Percentiles rank a stretch among this genome's conserved stretches.
Conservation (phyloP, 2,113 vertebrate species). For the Deroptyus accipitrinus region DNA sequence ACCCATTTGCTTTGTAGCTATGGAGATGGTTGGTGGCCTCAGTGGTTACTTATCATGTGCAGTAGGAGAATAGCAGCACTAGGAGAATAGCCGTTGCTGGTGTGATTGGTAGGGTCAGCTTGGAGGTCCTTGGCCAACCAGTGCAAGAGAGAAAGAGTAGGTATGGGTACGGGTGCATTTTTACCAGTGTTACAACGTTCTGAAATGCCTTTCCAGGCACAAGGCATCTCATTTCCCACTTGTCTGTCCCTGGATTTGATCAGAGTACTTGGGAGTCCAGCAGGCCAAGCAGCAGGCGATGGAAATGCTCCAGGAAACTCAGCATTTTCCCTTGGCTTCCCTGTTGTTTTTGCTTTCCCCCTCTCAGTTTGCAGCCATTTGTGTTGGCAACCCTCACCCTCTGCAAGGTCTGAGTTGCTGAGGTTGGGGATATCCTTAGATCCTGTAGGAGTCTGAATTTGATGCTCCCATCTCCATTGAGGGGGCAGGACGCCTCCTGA, state of each 20-base stretch:
- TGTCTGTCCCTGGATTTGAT: background rate
- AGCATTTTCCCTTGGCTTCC: slow-evolving; percentile 2
- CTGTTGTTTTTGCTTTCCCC: background rate
- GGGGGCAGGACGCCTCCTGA: background rate
- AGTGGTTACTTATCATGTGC: background rate
- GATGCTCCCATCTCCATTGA: background rate
- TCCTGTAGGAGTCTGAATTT: fast-evolving
- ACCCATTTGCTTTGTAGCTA: background rate
- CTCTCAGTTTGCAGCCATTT: background rate
- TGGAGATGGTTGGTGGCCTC: background rate
- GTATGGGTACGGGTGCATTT: background rate
- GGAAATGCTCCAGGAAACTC: slow-evolving; percentile 31
- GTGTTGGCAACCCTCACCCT: background rate
- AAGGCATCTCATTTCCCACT: background rate
- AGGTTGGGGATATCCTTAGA: background rate
- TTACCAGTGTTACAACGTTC: fast-evolving
- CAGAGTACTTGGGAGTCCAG: background rate
- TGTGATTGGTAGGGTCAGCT: background rate
- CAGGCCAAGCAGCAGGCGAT: background rate
- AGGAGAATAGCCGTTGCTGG: background rate
- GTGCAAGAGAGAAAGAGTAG: background rate
- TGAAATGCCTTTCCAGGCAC: background rate
- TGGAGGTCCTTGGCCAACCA: background rate
- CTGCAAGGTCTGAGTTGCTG: background rate
- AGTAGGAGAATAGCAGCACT: background rate